Percentiles rank a stretch among this genome's conserved stretches.
These are phyloP conservation scores for Lepidotrigona ventralis DNA, from an alignment of 1,140 invertebrate species.

Conservation along the genomic window DNA sequence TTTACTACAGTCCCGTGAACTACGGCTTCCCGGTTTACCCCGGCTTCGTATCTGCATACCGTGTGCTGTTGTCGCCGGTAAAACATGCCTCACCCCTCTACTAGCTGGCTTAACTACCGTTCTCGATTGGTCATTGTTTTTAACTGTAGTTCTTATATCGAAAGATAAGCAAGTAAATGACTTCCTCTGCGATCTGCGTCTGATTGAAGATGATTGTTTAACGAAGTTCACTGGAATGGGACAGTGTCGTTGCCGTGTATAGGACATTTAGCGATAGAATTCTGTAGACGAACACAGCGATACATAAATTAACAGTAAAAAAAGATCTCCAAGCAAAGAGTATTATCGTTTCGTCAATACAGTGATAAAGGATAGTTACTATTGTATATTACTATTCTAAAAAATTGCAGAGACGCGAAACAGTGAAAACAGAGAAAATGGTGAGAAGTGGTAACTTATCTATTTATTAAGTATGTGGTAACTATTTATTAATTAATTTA, in stretches of 20 bases:
- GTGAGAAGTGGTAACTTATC: not conserved
- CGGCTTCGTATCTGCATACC: slow-evolving; percentile 62
- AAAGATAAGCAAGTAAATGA: slow-evolving; percentile 38
- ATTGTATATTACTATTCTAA: not conserved
- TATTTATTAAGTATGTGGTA: no score
- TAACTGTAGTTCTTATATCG: slow-evolving; percentile 54
- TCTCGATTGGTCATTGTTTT: slow-evolving; percentile 56
- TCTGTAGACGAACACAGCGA: not conserved
- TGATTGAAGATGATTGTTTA: not conserved
- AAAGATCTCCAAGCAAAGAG: not conserved
- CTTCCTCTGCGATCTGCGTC: not conserved
- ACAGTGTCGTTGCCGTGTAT: no score
- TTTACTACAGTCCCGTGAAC: slow-evolving; percentile 63
- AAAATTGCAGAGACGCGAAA: not conserved
- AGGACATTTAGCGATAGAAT: not conserved
- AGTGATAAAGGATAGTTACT: not conserved
- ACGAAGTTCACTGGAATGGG: not conserved
- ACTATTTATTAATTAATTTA: no score
- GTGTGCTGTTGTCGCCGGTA: slow-evolving; percentile 50
- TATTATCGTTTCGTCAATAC: not conserved
- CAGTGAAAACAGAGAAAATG: not conserved
- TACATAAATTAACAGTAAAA: not conserved
- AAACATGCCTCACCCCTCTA: slow-evolving; percentile 59
- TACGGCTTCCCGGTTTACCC: slow-evolving; percentile 55
- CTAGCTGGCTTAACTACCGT: slow-evolving; percentile 44